These are phyloP conservation scores for Pseudonaja textilis DNA, from an alignment of 2,113 vertebrate species.

Conservation along the genomic window DNA sequence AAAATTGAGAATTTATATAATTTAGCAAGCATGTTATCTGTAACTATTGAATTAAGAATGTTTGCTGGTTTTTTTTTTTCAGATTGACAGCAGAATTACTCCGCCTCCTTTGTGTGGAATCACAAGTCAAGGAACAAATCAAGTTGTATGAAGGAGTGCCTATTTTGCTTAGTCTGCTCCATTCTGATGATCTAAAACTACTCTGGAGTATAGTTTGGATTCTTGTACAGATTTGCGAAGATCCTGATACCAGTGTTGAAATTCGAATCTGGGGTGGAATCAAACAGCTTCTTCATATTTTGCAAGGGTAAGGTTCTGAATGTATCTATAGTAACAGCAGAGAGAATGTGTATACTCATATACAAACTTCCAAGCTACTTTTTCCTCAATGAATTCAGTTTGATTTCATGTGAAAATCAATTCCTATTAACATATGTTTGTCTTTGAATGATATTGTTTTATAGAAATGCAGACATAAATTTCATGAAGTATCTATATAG, in stretches of 20 bases:
- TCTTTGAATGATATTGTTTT: background rate
- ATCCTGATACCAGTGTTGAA: slow-evolving; percentile 78
- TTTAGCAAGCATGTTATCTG: background rate
- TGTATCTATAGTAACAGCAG: background rate
- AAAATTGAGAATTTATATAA: background rate
- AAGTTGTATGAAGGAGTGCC: slow-evolving; percentile 81
- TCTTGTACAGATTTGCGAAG: slow-evolving; percentile 88
- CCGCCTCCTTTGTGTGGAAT: slow-evolving; percentile 78
- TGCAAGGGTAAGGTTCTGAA: slow-evolving; percentile 71
- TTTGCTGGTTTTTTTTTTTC: background rate
- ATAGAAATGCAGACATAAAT: background rate
- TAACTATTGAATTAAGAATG: background rate
- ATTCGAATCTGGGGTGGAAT: slow-evolving; percentile 88
- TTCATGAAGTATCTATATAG: background rate
- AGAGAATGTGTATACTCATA: background rate
- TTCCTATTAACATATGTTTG: background rate
- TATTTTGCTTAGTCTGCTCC: slow-evolving; percentile 83
- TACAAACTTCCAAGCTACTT: background rate
- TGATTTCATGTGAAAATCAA: background rate
- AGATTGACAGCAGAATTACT: slow-evolving; percentile 86
- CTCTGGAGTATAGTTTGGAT: slow-evolving; percentile 86
- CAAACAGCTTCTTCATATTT: slow-evolving; percentile 84
- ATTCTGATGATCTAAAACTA: slow-evolving; percentile 80
- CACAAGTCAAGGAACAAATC: slow-evolving; percentile 79
- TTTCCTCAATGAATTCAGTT: background rate